Percentiles rank a stretch among this genome's conserved stretches.
Evolutionary conservation across 1,140 invertebrate genomes (phyloP).

Genomic region (Drosophila sucinea): DNA sequence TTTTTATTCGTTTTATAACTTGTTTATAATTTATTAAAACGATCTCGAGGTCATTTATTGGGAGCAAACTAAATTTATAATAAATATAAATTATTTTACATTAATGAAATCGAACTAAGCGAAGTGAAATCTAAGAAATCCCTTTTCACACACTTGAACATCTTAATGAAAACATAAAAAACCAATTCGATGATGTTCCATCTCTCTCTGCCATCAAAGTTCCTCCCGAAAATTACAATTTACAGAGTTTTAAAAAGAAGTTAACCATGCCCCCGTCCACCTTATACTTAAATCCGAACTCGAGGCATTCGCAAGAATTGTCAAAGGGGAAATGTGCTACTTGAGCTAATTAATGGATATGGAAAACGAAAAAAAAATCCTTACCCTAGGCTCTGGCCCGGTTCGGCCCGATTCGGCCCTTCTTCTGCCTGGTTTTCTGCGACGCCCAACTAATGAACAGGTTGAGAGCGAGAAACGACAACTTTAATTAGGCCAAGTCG

Average conservation of each 20-base stretch:
- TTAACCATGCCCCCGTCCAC: conserved; percentile 13
- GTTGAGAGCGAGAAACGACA: conserved; percentile 16
- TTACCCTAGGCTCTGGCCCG: conserved; percentile 3
- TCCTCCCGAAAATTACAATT: background rate
- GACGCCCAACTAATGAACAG: conserved; percentile 62
- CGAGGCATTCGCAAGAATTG: conserved; percentile 32
- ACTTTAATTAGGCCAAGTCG: conserved; percentile 63
- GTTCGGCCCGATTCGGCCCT: conserved; percentile 22
- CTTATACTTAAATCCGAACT: conserved; percentile 31
- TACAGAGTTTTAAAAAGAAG: background rate
- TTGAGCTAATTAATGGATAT: conserved; percentile 67
- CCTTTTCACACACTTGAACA: too few relatives aligned
- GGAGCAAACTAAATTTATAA: too few relatives aligned
- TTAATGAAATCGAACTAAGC: too few relatives aligned
- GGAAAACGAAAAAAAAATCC: conserved; percentile 20
- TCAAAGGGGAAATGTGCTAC: conserved; percentile 57
- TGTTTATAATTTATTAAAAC: too few relatives aligned
- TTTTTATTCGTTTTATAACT: too few relatives aligned
- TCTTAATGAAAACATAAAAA: too few relatives aligned
- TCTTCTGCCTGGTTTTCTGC: conserved; percentile 7
- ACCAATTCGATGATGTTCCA: too few relatives aligned
- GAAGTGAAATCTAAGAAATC: too few relatives aligned
- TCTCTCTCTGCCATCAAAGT: too few relatives aligned
- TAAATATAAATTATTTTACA: too few relatives aligned
- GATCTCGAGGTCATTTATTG: too few relatives aligned